These are phyloP conservation scores for Lasius platythorax DNA, from an alignment of 2,888 invertebrate species.

Conservation along the genomic window DNA sequence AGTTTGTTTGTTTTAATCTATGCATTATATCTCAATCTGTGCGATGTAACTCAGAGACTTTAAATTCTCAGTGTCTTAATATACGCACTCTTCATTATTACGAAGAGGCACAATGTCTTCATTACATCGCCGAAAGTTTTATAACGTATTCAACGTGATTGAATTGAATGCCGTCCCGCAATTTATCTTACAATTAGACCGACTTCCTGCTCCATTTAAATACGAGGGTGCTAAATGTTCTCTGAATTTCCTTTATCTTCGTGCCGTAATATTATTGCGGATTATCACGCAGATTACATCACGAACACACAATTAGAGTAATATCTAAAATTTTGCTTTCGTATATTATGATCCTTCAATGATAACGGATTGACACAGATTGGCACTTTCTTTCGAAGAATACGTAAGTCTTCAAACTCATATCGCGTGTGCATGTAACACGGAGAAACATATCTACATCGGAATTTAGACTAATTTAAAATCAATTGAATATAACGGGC, in stretches of 20 bases:
- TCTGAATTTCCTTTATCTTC: background rate
- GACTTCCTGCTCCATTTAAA: background rate
- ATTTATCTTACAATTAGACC: background rate
- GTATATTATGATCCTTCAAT: background rate
- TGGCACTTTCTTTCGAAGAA: background rate
- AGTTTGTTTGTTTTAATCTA: background rate
- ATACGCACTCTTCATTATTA: constrained; percentile 4
- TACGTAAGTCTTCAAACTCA: background rate
- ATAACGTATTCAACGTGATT: constrained; percentile 21
- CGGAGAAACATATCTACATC: background rate
- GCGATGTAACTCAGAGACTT: background rate
- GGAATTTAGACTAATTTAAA: background rate
- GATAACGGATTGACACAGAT: background rate
- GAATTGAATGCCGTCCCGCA: background rate
- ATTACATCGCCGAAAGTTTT: background rate
- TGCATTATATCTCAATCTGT: background rate
- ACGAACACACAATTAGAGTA: background rate
- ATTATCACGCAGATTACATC: background rate
- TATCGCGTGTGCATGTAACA: background rate
- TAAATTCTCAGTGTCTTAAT: constrained; percentile 4
- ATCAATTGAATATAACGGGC: background rate
- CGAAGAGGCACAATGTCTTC: background rate
- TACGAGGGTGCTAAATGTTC: background rate
- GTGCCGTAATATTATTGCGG: background rate
- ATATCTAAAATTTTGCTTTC: background rate